Percentiles rank a stretch among this genome's conserved stretches.
These are phyloP conservation scores for Furcula furcula DNA, from an alignment of 2,888 invertebrate genomes.

Conservation along the genomic window DNA sequence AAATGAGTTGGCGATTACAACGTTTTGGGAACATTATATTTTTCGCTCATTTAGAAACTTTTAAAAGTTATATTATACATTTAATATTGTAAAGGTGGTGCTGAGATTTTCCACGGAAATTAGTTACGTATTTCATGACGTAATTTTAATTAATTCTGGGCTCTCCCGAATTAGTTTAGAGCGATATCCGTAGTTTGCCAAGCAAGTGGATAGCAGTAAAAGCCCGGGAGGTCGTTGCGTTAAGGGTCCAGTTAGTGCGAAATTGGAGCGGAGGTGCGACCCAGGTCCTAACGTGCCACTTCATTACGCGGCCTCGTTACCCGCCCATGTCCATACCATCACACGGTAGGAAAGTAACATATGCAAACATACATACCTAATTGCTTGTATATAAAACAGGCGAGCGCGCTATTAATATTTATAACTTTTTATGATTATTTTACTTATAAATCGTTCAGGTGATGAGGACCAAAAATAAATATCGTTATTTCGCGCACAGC, in stretches of 20 bases:
- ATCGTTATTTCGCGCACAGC: background rate
- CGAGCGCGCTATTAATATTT: too few relatives aligned
- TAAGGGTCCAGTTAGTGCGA: slow-evolving; percentile 65
- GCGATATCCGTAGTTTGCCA: slow-evolving; percentile 27
- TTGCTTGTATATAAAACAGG: background rate
- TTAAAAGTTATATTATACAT: slow-evolving; percentile 1
- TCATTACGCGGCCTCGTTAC: slow-evolving; percentile 69
- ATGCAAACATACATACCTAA: slow-evolving; percentile 6
- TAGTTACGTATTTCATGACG: background rate
- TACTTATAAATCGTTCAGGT: slow-evolving; percentile 1
- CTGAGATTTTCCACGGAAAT: background rate
- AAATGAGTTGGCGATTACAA: slow-evolving; percentile 57
- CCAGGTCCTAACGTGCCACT: slow-evolving; percentile 64
- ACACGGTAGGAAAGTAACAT: slow-evolving; percentile 12
- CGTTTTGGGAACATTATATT: slow-evolving; percentile 38
- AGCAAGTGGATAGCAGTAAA: slow-evolving; percentile 44
- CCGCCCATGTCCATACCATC: slow-evolving; percentile 43
- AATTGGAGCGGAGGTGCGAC: slow-evolving; percentile 60
- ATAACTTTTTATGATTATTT: too few relatives aligned
- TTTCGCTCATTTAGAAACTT: slow-evolving; percentile 16
- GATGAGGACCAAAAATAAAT: slow-evolving; percentile 11
- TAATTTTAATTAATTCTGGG: slow-evolving; percentile 19
- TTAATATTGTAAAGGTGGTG: background rate
- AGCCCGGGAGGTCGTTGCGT: slow-evolving; percentile 52
- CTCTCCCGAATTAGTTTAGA: slow-evolving; percentile 27